Evolutionary conservation across 2,113 vertebrate genomes (phyloP).

Genomic region (Tetrao urogallus): DNA sequence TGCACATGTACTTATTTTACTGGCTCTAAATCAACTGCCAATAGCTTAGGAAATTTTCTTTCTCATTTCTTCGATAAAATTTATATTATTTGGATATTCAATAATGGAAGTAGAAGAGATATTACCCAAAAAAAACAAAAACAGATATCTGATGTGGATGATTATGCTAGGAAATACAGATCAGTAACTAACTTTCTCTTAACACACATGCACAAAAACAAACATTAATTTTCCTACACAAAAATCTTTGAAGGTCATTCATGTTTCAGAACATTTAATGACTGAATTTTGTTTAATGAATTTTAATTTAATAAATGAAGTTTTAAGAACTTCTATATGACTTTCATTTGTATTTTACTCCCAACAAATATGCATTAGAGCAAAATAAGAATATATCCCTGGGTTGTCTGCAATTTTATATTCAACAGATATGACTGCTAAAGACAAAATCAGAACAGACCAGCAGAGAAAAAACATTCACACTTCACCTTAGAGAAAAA

Average conservation of each 20-base stretch:
- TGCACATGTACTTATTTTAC: not conserved
- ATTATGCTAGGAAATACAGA: not conserved
- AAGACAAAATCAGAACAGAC: slow-evolving; percentile 14
- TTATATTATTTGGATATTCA: not conserved
- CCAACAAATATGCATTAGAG: not conserved
- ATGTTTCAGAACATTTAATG: slow-evolving; percentile 13
- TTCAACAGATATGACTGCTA: slow-evolving; percentile 20
- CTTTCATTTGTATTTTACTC: slow-evolving; percentile 12
- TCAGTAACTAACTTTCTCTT: not conserved
- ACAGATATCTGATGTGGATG: not conserved
- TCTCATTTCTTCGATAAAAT: not conserved
- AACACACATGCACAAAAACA: not conserved
- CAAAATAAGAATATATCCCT: not conserved
- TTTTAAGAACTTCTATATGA: not conserved
- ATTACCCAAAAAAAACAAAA: not conserved
- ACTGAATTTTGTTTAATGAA: not conserved
- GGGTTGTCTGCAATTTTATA: slow-evolving; percentile 30
- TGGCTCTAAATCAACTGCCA: not conserved
- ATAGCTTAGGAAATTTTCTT: not conserved
- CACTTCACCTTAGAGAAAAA: not conserved
- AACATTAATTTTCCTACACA: not conserved
- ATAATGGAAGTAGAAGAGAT: not conserved
- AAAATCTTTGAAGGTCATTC: not conserved
- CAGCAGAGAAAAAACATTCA: not conserved
- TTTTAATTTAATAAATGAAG: not conserved